phyloP scores from a whole-genome alignment of 2,797 vertebrate species.

The Chelmon rostratus region DNA sequence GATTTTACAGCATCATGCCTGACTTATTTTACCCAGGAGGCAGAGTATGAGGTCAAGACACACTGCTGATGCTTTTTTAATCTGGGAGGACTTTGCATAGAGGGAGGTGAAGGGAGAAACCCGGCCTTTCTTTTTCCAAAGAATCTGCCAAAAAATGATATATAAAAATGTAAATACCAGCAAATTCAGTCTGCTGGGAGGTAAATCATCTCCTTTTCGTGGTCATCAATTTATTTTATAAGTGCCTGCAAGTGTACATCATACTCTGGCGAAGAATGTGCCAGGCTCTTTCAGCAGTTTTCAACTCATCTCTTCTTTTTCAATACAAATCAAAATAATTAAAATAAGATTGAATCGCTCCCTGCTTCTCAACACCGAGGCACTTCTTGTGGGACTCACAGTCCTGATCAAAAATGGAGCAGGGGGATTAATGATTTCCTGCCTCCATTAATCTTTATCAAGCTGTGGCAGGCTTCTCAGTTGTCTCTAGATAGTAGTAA shows the following conservation, averaged over 20 bases:
- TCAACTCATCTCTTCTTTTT: constrained; percentile 18
- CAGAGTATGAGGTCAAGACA: constrained; percentile 44
- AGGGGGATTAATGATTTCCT: constrained; percentile 66
- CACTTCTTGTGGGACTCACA: constrained; percentile 33
- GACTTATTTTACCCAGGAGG: constrained; percentile 56
- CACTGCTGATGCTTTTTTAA: constrained; percentile 24
- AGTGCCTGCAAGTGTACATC: constrained; percentile 8
- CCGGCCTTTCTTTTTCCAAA: neutral
- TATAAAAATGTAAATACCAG: constrained; percentile 4
- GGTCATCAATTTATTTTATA: constrained; percentile 40
- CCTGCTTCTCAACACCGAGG: constrained; percentile 17
- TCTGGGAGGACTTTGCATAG: constrained; percentile 21
- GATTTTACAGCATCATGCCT: constrained; percentile 65
- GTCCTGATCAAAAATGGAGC: constrained; percentile 48
- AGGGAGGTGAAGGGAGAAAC: constrained; percentile 24
- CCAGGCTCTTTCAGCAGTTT: constrained; percentile 34
- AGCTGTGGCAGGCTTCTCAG: constrained; percentile 35
- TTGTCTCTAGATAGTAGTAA: constrained; percentile 56
- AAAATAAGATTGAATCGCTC: constrained; percentile 31
- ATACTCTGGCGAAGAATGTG: constrained; percentile 19
- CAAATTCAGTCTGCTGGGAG: constrained; percentile 1
- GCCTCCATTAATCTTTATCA: constrained; percentile 65
- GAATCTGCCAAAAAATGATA: neutral
- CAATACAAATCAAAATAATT: constrained; percentile 44
- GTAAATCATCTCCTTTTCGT: constrained; percentile 21